Percentiles rank a stretch among this genome's conserved stretches.
phyloP scores from a whole-genome alignment of 2,888 invertebrate species.

The Myathropa florea region DNA sequence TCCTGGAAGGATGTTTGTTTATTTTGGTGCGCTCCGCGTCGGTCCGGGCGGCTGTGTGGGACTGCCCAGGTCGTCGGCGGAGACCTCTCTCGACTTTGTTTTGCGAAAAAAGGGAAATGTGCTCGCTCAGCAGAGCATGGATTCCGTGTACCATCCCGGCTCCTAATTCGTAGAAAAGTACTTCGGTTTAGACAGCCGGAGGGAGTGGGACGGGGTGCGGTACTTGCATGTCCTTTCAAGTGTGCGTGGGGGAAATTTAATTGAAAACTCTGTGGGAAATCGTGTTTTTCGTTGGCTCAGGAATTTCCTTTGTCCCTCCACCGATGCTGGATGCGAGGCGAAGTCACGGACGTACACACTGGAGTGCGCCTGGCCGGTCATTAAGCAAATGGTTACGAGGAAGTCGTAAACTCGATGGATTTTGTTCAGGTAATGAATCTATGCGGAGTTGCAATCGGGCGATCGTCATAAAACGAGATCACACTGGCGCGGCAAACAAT shows the following conservation, averaged over 20 bases:
- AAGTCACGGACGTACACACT: not conserved
- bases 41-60: not conserved
- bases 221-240: conserved; percentile 27
- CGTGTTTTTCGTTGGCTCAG: not conserved
- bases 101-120: conserved; percentile 5
- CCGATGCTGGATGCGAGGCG: not conserved
- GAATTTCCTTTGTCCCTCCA: conserved; percentile 8
- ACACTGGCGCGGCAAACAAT: not conserved
- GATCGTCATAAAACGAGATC: not conserved
- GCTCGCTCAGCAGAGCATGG: not conserved
- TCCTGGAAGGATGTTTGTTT: conserved; percentile 52
- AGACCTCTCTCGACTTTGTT: not conserved
- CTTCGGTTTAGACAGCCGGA: conserved; percentile 30
- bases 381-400: conserved; percentile 26
- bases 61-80: not conserved
- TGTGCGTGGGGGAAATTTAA: conserved; percentile 4
- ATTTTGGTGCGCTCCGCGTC: conserved; percentile 13
- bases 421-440: not conserved
- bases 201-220: not conserved
- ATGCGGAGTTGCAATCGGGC: not conserved
- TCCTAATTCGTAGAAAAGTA: conserved; percentile 59
- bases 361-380: not conserved
- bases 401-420: conserved; percentile 18
- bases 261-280: conserved; percentile 8
- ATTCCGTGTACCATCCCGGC: not conserved